phyloP scores from a whole-genome alignment of 2,797 vertebrate genomes.

The Lates japonicus region DNA sequence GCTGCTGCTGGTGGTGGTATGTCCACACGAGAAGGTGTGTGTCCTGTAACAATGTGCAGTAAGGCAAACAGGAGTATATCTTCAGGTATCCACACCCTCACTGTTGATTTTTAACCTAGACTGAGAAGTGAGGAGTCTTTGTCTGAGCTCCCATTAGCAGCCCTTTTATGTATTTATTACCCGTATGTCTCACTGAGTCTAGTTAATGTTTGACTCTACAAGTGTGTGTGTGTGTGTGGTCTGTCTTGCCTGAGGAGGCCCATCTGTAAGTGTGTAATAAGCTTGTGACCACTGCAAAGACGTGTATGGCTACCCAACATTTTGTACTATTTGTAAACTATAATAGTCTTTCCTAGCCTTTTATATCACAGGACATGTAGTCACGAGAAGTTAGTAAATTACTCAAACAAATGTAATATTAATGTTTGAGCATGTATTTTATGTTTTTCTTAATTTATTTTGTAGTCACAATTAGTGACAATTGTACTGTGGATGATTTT shows the following conservation, averaged over 20 bases:
- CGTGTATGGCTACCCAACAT: background rate
- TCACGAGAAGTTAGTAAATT: background rate
- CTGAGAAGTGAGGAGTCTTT: slow-evolving; percentile 25
- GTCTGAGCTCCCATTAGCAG: slow-evolving; percentile 33
- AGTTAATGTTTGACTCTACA: slow-evolving; percentile 64
- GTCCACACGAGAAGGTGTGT: slow-evolving; percentile 22
- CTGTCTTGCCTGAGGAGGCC: slow-evolving; percentile 44
- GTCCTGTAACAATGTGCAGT: slow-evolving; percentile 18
- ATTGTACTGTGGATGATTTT: background rate
- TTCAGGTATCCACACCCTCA: slow-evolving; percentile 30
- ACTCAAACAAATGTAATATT: background rate
- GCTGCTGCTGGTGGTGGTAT: slow-evolving; percentile 40
- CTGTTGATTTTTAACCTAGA: slow-evolving; percentile 32
- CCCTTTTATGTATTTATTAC: slow-evolving; percentile 67
- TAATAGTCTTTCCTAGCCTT: background rate
- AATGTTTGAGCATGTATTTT: background rate
- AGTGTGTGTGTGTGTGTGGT: slow-evolving; percentile 51
- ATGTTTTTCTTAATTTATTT: background rate
- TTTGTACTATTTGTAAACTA: slow-evolving; percentile 14
- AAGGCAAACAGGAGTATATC: slow-evolving; percentile 21
- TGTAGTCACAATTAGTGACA: background rate
- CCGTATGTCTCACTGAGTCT: slow-evolving; percentile 50
- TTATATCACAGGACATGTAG: background rate
- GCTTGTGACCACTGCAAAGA: slow-evolving; percentile 21
- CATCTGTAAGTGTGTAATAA: slow-evolving; percentile 51